Base-by-base conservation (phyloP, 2,797 vertebrate genomes). In the Melanotaenia boesemani region DNA sequence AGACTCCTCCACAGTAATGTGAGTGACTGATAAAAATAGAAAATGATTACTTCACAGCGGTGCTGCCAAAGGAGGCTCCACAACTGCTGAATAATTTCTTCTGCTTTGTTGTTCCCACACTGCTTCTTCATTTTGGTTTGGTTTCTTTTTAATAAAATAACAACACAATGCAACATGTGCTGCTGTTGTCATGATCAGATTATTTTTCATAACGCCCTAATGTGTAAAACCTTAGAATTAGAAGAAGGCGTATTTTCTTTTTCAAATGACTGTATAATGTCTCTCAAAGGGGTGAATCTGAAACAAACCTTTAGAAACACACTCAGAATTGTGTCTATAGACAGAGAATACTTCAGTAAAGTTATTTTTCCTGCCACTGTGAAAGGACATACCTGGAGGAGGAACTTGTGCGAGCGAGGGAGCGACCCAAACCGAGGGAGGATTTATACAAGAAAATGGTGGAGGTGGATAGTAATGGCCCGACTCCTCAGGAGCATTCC, bases 381-480 rank as follows among this genome's bases (percentile, higher is more conserved):
- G 78, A 77, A 85, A 99, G 98, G 92, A 99, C 98, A 0, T 99
- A 99, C 89, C 83, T 98, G 89, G 98, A 99, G 87, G 98, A 99
- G 68, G 98, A 99, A 91, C 87, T 99, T 85, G 95, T 95, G 28
- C 96, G 98, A 66, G 98, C 97, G 0, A 95, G 96, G 13, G 97
- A 98, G 68, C 95, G 96, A 12, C 98, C 98, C 72, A 99, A 97
- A 82, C 91, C 96, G 32, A 95, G 98, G 67, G 96, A 96, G 82
- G 98, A 99, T 83, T 95, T 99, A 94, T 99, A 98, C 89, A 96
- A 95, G 82, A 99, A 99, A 81, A 99, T 99, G 98, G 89, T 98
- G 88, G 97, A 98, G 46, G 96, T 99, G 89, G 97, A 99, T 90
- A 89, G 93, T 0, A 90, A 93, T 16, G 97, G 97, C 24, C 98